Evolutionary conservation across 2,113 vertebrate genomes (phyloP).

Genomic region (Cavia porcellus): DNA sequence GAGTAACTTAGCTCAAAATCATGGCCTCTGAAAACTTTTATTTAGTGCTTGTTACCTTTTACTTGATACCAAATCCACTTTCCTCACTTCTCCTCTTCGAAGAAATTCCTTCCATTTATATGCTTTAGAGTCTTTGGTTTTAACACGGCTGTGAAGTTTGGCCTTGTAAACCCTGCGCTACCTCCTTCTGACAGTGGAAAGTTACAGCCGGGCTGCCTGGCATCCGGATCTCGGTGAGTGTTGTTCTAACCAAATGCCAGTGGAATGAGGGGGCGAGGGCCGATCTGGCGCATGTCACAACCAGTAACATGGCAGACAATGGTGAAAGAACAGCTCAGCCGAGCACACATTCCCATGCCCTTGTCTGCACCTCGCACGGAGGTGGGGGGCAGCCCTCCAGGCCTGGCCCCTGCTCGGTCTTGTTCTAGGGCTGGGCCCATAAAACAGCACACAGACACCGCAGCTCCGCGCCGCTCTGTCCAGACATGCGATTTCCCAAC

Average conservation of each 20-base stretch:
- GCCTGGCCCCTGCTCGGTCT: background rate
- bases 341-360: slow-evolving; percentile 16
- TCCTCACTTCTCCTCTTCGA: background rate
- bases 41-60: background rate
- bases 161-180: background rate
- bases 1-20: background rate
- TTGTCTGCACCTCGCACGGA: background rate
- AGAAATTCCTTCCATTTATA: slow-evolving; percentile 36
- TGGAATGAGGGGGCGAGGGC: slow-evolving; percentile 23
- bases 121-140: background rate
- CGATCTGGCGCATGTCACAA: slow-evolving; percentile 60
- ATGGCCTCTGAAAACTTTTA: background rate
- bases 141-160: background rate
- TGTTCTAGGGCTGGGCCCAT: background rate
- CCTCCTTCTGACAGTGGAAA: slow-evolving; percentile 61
- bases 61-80: background rate
- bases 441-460: background rate
- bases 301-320: slow-evolving; percentile 74
- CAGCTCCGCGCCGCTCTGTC: background rate
- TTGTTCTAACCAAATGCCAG: slow-evolving; percentile 69
- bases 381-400: slow-evolving; percentile 60
- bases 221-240: background rate
- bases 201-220: slow-evolving; percentile 65
- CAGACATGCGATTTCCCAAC: background rate
- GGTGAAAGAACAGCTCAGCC: slow-evolving; percentile 54